Conservation (phyloP, 2,888 invertebrate genomes). For the Nesidiocoris tenuis region DNA sequence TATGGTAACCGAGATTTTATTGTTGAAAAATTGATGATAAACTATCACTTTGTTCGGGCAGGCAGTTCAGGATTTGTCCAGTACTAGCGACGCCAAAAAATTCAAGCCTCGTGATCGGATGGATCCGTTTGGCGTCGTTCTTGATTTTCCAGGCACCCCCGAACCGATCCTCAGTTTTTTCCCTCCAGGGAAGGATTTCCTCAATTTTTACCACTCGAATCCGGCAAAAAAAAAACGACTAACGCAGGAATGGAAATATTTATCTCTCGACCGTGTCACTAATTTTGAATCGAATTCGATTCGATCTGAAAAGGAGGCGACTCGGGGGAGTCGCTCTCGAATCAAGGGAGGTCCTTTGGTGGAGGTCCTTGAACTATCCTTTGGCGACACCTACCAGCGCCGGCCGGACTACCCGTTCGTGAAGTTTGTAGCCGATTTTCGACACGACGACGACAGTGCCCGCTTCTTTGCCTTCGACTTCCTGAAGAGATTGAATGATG, state of each 20-base stretch:
- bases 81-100: no score
- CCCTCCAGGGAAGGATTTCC: no score
- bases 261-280: not conserved
- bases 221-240: not conserved
- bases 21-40: no score
- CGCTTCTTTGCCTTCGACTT: constrained; percentile 74
- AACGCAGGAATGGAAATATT: not conserved
- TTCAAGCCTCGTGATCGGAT: no score
- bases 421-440: constrained; percentile 93
- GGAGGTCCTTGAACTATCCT: constrained; percentile 53
- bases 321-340: not conserved
- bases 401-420: constrained; percentile 90
- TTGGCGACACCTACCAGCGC: constrained; percentile 96
- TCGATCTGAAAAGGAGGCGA: not conserved
- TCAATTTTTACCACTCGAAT: no score
- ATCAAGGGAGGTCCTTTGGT: not conserved
- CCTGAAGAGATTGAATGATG: no score
- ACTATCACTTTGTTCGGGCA: no score
- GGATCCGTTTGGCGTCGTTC: no score
- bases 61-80: no score
- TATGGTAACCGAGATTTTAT: no score
- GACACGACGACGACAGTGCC: constrained; percentile 90
- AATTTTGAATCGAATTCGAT: not conserved
- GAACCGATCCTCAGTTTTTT: no score
- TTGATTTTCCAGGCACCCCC: no score